A percentile compares a stretch with the other conserved stretches of the same genome.
Evolutionary conservation across 2,888 invertebrate genomes (phyloP).

Genomic region (Sminthurides aquaticus): DNA sequence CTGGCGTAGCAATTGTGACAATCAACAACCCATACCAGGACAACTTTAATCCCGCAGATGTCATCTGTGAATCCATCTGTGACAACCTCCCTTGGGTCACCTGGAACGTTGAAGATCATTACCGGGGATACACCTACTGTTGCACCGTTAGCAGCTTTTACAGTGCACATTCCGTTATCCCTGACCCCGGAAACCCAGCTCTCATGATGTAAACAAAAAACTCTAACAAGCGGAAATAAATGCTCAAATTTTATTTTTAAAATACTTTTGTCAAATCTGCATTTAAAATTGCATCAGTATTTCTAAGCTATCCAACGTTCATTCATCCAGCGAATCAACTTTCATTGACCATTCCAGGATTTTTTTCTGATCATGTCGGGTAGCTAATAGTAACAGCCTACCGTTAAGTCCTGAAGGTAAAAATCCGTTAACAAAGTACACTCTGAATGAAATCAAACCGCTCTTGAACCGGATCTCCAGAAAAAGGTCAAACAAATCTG

Average conservation of each 20-base stretch:
- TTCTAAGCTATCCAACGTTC: too few relatives aligned
- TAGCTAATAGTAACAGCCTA: too few relatives aligned
- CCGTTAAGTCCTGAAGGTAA: too few relatives aligned
- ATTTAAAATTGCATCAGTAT: too few relatives aligned
- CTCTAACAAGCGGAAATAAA: neutral
- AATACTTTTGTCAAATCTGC: too few relatives aligned
- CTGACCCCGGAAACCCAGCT: constrained; percentile 3
- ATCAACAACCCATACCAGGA: constrained; percentile 57
- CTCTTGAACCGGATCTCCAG: too few relatives aligned
- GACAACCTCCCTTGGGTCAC: constrained; percentile 51
- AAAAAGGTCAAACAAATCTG: too few relatives aligned
- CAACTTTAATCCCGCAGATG: constrained; percentile 34
- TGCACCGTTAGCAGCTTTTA: constrained; percentile 56
- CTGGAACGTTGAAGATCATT: constrained; percentile 53
- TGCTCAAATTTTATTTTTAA: neutral
- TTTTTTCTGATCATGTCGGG: too few relatives aligned
- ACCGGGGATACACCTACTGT: constrained; percentile 57
- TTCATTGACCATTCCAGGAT: too few relatives aligned
- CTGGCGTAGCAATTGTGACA: constrained; percentile 56
- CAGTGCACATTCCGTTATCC: constrained; percentile 47
- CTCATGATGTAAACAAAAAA: neutral
- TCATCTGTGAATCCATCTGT: constrained; percentile 52
- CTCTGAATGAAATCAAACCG: too few relatives aligned
- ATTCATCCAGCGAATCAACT: too few relatives aligned
- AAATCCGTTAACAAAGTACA: too few relatives aligned